Conservation (phyloP, 2,888 invertebrate genomes). For the Agapetus fuscipes region DNA sequence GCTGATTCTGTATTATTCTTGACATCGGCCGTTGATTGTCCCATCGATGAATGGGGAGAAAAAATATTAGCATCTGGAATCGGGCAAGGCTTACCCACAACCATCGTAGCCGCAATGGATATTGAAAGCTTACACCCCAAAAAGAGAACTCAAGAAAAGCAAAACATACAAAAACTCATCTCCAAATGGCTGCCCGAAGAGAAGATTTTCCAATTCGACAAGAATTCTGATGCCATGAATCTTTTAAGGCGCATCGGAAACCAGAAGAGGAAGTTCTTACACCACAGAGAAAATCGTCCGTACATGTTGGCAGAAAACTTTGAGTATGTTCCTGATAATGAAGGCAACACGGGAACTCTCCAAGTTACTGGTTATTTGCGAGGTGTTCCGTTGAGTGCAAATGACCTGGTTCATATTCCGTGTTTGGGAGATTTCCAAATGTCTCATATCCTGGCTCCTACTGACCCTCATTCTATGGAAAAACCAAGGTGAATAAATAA, state of each 20-base stretch:
- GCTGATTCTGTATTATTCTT: constrained; percentile 78
- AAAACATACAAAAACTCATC: constrained; percentile 53
- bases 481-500: constrained; percentile 39
- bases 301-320: constrained; percentile 77
- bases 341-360: constrained; percentile 52
- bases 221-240: constrained; percentile 63
- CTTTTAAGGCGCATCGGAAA: constrained; percentile 58
- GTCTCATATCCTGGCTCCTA: constrained; percentile 60
- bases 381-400: constrained; percentile 75
- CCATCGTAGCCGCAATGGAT: constrained; percentile 64
- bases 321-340: constrained; percentile 47
- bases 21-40: constrained; percentile 60
- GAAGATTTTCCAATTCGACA: constrained; percentile 71
- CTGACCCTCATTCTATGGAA: constrained; percentile 58
- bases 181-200: constrained; percentile 72
- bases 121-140: constrained; percentile 64
- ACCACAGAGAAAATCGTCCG: constrained; percentile 70
- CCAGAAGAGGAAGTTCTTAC: constrained; percentile 67
- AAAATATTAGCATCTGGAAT: constrained; percentile 66
- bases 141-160: constrained; percentile 59
- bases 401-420: constrained; percentile 81
- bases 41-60: constrained; percentile 72
- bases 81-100: constrained; percentile 74
- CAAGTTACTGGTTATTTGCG: constrained; percentile 82
- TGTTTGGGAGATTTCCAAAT: constrained; percentile 93